Conservation (phyloP, 2,797 vertebrate species). For the Muscicapa striata region DNA sequence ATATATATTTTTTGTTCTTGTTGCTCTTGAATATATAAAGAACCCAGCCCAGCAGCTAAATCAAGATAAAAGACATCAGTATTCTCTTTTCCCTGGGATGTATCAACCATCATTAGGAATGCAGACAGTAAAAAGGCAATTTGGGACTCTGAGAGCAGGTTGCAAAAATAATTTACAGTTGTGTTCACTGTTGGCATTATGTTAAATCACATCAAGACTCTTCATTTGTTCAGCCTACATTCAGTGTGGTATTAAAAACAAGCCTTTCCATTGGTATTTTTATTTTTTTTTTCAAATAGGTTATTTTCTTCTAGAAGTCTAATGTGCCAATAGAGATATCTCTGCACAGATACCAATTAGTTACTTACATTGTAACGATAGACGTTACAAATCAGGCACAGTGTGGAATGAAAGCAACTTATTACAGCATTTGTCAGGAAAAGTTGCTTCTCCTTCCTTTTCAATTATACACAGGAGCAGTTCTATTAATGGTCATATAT, state of each 20-base stretch:
- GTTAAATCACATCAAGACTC: constrained; percentile 61
- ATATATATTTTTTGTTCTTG: background rate
- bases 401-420: constrained; percentile 5
- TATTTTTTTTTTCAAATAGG: constrained; percentile 36
- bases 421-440: constrained; percentile 1
- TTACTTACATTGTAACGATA: background rate
- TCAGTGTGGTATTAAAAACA: constrained; percentile 42
- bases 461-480: background rate
- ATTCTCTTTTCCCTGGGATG: constrained; percentile 38
- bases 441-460: constrained; percentile 24
- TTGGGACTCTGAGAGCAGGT: constrained; percentile 64
- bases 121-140: constrained; percentile 72
- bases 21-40: constrained; percentile 2
- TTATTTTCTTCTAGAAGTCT: constrained; percentile 29
- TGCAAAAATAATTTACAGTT: constrained; percentile 75
- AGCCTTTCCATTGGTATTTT: background rate
- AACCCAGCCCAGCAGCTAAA: constrained; percentile 45
- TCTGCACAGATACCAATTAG: constrained; percentile 7
- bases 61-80: constrained; percentile 58
- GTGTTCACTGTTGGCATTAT: constrained; percentile 56
- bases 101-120: constrained; percentile 69
- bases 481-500: constrained; percentile 11
- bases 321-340: constrained; percentile 25
- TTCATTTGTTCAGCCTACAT: constrained; percentile 63
- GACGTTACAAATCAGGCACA: background rate